A percentile compares a stretch with the other conserved stretches of the same genome.
phyloP scores from a whole-genome alignment of 2,113 vertebrate genomes.

The Panurus biarmicus region DNA sequence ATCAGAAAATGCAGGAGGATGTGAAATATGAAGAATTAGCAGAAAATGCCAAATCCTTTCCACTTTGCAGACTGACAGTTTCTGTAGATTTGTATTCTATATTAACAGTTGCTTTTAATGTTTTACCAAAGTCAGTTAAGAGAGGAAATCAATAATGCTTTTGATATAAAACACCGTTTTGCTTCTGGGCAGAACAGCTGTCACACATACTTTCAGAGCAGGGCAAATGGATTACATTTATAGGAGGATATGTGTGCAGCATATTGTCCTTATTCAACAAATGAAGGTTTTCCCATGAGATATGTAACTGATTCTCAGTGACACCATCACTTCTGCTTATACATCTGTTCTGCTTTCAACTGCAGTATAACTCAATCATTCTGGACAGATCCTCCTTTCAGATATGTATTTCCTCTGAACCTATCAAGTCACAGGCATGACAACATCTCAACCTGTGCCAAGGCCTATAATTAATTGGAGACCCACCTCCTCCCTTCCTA shows the following conservation, averaged over 20 bases:
- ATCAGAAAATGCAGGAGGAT: neutral
- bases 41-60: neutral
- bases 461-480: slow-evolving; percentile 38
- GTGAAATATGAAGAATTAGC: neutral
- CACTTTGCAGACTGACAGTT: neutral
- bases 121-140: neutral
- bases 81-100: neutral
- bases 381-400: slow-evolving; percentile 57
- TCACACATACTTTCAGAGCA: slow-evolving; percentile 15
- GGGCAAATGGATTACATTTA: neutral
- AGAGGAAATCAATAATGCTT: slow-evolving; percentile 9
- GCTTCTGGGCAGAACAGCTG: slow-evolving; percentile 41
- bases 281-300: slow-evolving; percentile 62
- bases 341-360: slow-evolving; percentile 74
- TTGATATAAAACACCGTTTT: slow-evolving; percentile 24
- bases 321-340: slow-evolving; percentile 58
- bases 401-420: slow-evolving; percentile 50
- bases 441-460: slow-evolving; percentile 47
- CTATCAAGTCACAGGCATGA: slow-evolving; percentile 48
- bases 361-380: slow-evolving; percentile 55
- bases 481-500: neutral
- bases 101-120: neutral
- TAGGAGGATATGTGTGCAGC: slow-evolving; percentile 7
- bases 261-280: slow-evolving; percentile 66
- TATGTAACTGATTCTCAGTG: slow-evolving; percentile 63